phyloP scores from a whole-genome alignment of 2,888 invertebrate genomes.

The Rhamnusium bicolor region DNA sequence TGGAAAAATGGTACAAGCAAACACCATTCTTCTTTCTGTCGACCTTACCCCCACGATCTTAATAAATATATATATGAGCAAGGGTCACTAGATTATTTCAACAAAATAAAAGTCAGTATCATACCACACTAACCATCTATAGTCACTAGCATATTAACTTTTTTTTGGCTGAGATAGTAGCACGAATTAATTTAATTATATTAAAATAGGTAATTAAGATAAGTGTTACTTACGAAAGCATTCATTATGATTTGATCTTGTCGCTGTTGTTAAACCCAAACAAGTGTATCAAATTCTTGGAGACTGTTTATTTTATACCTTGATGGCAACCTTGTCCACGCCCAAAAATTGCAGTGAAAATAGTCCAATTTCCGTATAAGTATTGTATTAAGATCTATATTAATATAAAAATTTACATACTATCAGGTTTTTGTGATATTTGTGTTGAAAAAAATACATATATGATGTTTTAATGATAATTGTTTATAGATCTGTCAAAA shows the following conservation, averaged over 20 bases:
- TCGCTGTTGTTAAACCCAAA: conserved; percentile 56
- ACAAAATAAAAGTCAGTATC: no score
- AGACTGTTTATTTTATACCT: conserved; percentile 54
- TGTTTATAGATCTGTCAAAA: not conserved
- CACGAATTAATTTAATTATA: not conserved
- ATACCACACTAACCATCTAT: no score
- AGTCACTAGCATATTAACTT: not conserved
- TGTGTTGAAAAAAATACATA: not conserved
- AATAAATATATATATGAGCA: no score
- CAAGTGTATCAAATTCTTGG: conserved; percentile 56
- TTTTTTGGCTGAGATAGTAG: not conserved
- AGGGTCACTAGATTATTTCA: no score
- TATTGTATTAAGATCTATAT: conserved; percentile 3
- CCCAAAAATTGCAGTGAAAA: conserved; percentile 50
- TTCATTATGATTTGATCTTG: conserved; percentile 50
- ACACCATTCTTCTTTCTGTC: no score
- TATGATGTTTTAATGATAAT: not conserved
- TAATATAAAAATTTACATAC: not conserved
- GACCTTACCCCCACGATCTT: no score
- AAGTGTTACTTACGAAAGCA: conserved; percentile 47
- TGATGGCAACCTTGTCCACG: conserved; percentile 57
- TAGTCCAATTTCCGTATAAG: conserved; percentile 38
- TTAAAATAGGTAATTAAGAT: not conserved
- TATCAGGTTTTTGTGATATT: not conserved
- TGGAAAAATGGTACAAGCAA: no score